phyloP scores from a whole-genome alignment of 2,113 vertebrate species.

The Trogon melanurus region DNA sequence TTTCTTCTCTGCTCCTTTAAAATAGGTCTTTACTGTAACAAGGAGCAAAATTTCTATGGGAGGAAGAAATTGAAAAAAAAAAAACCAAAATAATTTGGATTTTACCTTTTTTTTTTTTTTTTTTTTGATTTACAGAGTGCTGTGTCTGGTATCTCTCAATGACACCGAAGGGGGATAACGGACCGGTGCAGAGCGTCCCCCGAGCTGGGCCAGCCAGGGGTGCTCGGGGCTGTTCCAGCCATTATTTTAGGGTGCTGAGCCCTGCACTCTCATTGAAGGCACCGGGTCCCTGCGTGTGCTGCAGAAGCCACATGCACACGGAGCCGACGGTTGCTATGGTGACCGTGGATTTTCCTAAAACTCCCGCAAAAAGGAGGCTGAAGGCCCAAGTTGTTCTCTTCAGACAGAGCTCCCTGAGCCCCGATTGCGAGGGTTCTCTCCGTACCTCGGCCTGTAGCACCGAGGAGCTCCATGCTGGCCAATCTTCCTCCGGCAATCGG shows the following conservation, averaged over 20 bases:
- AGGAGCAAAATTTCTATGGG: neutral
- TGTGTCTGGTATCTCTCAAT: too few species aligned
- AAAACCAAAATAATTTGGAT: neutral
- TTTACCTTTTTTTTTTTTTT: neutral
- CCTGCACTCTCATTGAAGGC: neutral
- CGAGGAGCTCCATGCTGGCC: neutral
- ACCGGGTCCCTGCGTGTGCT: fast-evolving
- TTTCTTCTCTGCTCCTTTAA: neutral
- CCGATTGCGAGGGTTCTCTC: neutral
- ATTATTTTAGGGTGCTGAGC: neutral
- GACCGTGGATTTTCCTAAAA: constrained; percentile 50
- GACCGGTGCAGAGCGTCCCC: fast-evolving
- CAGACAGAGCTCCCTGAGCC: neutral
- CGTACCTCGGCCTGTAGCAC: neutral
- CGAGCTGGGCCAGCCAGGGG: neutral
- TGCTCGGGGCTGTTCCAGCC: fast-evolving
- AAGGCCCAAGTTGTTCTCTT: neutral
- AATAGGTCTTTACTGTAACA: neutral
- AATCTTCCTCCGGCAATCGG: neutral
- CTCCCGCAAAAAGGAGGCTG: constrained; percentile 7
- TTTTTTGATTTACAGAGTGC: too few species aligned
- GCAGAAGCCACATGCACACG: neutral
- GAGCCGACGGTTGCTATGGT: constrained; percentile 67
- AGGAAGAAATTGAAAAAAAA: neutral
- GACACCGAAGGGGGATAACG: fast-evolving